Conservation (phyloP, 2,888 invertebrate genomes). For the Masnerella sp. region DNA sequence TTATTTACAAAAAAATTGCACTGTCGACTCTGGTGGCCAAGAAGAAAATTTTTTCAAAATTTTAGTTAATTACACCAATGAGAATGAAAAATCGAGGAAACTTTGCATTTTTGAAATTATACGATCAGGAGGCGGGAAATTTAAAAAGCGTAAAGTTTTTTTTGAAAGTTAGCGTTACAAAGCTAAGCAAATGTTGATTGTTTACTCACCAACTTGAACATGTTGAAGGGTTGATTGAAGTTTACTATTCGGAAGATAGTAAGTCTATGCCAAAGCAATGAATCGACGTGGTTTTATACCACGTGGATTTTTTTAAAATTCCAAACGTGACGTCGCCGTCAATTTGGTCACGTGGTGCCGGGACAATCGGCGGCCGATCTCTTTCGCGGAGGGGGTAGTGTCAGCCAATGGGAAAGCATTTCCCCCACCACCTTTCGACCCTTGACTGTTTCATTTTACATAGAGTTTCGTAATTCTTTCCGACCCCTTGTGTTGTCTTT, state of each 20-base stretch:
- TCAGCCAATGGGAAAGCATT: conserved; percentile 64
- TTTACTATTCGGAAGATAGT: conserved; percentile 73
- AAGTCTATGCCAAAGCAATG: conserved; percentile 68
- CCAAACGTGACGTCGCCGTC: conserved; percentile 56
- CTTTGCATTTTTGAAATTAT: too few relatives aligned
- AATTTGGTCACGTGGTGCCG: conserved; percentile 69
- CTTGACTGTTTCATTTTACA: conserved; percentile 43
- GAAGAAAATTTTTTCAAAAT: too few relatives aligned
- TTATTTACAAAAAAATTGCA: too few relatives aligned
- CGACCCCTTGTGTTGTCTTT: conserved; percentile 52
- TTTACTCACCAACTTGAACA: conserved; percentile 77
- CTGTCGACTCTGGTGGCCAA: too few relatives aligned
- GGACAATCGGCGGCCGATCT: conserved; percentile 52
- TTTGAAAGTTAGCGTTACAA: too few relatives aligned
- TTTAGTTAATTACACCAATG: too few relatives aligned
- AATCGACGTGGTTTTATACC: conserved; percentile 72
- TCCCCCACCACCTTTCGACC: conserved; percentile 57
- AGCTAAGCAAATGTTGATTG: too few relatives aligned
- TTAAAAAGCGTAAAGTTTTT: too few relatives aligned
- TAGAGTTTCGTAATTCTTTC: conserved; percentile 56
- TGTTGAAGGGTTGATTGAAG: conserved; percentile 70
- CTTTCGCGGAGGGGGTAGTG: conserved; percentile 64
- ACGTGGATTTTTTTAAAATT: conserved; percentile 69
- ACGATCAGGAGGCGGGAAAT: too few relatives aligned
- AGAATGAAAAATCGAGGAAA: too few relatives aligned